Conservation (phyloP, 2,888 invertebrate genomes). For the Pardosa pseudoannulata region DNA sequence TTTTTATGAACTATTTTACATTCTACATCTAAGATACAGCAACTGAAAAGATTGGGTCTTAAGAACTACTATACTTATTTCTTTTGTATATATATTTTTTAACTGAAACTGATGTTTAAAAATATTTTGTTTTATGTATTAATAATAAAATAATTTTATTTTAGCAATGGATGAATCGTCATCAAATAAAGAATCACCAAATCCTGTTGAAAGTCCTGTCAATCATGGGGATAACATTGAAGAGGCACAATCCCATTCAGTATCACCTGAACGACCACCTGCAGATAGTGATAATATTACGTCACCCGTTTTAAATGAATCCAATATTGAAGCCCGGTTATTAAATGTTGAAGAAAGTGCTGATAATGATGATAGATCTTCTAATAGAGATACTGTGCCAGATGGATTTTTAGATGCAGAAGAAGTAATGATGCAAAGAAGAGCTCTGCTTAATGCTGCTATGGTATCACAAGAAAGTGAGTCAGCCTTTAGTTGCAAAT, state of each 20-base stretch:
- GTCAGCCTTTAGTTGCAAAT: constrained; percentile 77
- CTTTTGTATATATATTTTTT: no score
- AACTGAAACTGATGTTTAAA: no score
- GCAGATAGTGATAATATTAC: constrained; percentile 19
- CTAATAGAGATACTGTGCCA: constrained; percentile 7
- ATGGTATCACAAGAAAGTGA: constrained; percentile 30
- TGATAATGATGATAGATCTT: constrained; percentile 39
- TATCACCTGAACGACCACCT: constrained; percentile 38
- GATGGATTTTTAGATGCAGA: constrained; percentile 35
- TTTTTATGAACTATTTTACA: no score
- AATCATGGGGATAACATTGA: constrained; percentile 37
- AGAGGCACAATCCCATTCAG: constrained; percentile 17
- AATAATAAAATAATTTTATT: background rate
- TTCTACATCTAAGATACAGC: no score
- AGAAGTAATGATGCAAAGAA: constrained; percentile 14
- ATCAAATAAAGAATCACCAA: constrained; percentile 22
- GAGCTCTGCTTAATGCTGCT: background rate
- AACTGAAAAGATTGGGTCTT: no score
- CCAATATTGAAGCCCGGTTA: constrained; percentile 5
- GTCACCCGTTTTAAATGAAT: constrained; percentile 32
- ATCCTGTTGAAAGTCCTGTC: constrained; percentile 6
- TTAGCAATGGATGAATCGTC: constrained; percentile 47
- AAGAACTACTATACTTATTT: no score
- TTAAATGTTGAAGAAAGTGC: constrained; percentile 31
- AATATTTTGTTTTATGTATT: no score